phyloP scores from a whole-genome alignment of 2,888 invertebrate genomes.

The Pyrrhosoma nymphula region DNA sequence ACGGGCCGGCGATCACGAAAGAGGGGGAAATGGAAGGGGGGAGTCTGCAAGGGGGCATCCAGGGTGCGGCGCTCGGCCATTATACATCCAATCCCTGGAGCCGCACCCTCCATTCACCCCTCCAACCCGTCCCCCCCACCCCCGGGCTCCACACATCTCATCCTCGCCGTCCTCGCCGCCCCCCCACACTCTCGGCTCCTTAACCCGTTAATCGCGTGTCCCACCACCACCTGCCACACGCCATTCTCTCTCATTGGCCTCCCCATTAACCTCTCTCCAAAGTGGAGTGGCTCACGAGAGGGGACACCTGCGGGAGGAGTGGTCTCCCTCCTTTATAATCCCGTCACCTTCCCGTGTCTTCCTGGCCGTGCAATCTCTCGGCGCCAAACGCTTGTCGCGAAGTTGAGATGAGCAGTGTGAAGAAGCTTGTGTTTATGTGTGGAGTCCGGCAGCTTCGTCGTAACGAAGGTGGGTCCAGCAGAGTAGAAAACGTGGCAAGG shows the following conservation, averaged over 20 bases:
- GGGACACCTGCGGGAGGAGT: neutral
- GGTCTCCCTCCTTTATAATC: neutral
- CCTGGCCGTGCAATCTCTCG: neutral
- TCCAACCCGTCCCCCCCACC: neutral
- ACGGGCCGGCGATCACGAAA: slow-evolving; percentile 21
- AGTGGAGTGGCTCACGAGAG: neutral
- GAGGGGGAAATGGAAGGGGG: neutral
- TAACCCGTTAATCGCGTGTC: slow-evolving; percentile 2
- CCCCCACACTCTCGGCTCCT: neutral
- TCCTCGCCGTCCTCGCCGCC: neutral
- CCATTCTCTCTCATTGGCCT: neutral
- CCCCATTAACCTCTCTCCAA: neutral
- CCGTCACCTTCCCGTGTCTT: neutral
- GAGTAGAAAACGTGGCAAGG: too few species aligned
- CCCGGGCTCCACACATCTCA: neutral
- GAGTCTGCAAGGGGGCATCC: neutral
- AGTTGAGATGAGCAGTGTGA: too few species aligned
- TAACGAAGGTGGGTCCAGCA: too few species aligned
- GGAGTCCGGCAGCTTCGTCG: too few species aligned
- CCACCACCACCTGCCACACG: neutral
- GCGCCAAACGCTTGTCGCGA: too few species aligned
- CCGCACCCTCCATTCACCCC: neutral
- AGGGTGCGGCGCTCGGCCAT: neutral
- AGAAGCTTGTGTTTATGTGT: too few species aligned
- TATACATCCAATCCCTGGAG: neutral